Base-by-base conservation (phyloP, 2,888 invertebrate genomes). In the Sphaeridia pumilis region DNA sequence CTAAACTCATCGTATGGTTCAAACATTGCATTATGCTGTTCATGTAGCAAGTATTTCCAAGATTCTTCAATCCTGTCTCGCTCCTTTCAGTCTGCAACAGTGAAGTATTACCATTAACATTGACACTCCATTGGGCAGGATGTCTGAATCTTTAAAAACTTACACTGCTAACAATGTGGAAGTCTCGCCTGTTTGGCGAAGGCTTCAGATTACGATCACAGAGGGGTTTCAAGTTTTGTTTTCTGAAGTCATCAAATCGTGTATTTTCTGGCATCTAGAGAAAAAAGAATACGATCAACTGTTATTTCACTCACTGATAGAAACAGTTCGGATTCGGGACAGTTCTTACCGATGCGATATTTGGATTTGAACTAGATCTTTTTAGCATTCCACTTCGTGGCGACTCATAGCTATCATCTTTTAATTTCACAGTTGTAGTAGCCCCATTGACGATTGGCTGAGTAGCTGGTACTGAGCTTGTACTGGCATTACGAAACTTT, bases 21-120 rank as follows among this genome's bases (percentile, higher is more conserved):
- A 95, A 74, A 67, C 93, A 93, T 71, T 95, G 95, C 57, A 95
- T 77, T 58, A 90, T 84, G 44, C 89, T 86, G 74, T 93, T 95
- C 92, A 94, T 90, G 70, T 93, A 95, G 72, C 95, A 95, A 0
- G 93, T 92, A 74, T 95, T 95, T 48, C 89, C 89, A 22, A 94
- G 76, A 73, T 95, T 95, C 69, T 84, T 83, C 46, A 95, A 74
- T 2, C 94, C 94, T 2, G 88, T 88, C 59, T 86, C 75, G 0
- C 88, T 88, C 45, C 77, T 52, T 34, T 60, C 60, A 10, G 58
- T 59, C 86, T 86, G 72, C 38, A 68, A 70, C n/a, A n/a, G n/a
- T n/a, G 64, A 58, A 42, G 49, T 27, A 47, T 4, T 26, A 24
- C 27, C 26, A 42, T 49, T 14, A 38, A 14, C 5, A 38, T 38